phyloP scores from a whole-genome alignment of 2,113 vertebrate species.

The Myrmophylax atrothorax region DNA sequence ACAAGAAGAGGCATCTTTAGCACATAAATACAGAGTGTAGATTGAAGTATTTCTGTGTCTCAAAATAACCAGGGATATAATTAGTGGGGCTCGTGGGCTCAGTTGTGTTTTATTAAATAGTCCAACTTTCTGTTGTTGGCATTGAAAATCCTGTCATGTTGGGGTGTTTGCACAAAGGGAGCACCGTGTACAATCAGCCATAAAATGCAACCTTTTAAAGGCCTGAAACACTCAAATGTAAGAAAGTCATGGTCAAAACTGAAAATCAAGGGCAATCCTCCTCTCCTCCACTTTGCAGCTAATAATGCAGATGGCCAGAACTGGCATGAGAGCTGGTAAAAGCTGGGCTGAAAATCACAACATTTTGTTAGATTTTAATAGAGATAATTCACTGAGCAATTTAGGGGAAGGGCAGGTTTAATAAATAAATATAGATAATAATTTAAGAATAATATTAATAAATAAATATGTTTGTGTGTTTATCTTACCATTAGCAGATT shows the following conservation, averaged over 20 bases:
- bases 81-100: neutral
- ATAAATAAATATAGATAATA: neutral
- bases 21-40: constrained; percentile 16
- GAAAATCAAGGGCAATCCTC: neutral
- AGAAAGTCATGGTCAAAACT: neutral
- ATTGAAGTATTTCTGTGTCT: constrained; percentile 22
- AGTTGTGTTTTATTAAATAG: constrained; percentile 2
- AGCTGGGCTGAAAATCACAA: neutral
- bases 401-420: neutral
- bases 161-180: neutral
- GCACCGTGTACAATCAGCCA: neutral
- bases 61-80: constrained; percentile 49
- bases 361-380: neutral
- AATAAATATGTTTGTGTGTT: neutral
- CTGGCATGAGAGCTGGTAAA: neutral
- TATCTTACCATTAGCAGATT: neutral
- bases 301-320: neutral
- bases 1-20: constrained; percentile 56
- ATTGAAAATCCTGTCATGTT: neutral
- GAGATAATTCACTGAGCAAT: neutral
- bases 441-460: neutral
- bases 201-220: neutral
- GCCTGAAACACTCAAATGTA: neutral
- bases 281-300: neutral
- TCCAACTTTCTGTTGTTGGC: neutral